phyloP scores from a whole-genome alignment of 1,140 invertebrate genomes.

The Bombus fervidus region DNA sequence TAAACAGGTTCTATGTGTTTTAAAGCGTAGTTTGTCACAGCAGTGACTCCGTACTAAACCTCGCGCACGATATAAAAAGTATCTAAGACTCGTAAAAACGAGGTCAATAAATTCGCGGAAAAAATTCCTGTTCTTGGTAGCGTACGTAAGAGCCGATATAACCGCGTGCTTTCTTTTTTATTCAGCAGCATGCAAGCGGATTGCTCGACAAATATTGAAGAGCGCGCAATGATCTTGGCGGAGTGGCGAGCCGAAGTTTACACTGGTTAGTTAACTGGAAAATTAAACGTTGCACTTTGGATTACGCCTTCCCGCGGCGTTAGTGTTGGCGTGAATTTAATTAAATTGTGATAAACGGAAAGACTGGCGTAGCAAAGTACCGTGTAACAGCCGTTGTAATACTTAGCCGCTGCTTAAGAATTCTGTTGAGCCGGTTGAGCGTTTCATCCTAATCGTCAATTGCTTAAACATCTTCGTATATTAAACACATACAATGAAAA shows the following conservation, averaged over 20 bases:
- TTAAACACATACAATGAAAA: neutral
- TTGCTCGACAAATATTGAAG: conserved; percentile 60
- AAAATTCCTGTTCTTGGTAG: neutral
- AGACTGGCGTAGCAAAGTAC: conserved; percentile 13
- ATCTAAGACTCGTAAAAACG: neutral
- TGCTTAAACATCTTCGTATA: neutral
- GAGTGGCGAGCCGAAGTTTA: conserved; percentile 32
- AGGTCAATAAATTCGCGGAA: conserved; percentile 1
- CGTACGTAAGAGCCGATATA: neutral
- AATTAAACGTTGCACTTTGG: conserved; percentile 53
- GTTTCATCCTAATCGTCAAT: neutral
- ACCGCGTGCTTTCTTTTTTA: neutral
- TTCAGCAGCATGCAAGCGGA: neutral
- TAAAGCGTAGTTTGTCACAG: neutral
- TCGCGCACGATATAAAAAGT: no score
- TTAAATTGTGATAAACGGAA: conserved; percentile 46
- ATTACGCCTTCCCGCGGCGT: conserved; percentile 7
- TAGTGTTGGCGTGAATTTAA: conserved; percentile 34
- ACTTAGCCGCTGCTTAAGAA: conserved; percentile 1
- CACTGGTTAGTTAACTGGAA: conserved; percentile 48
- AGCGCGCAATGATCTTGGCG: conserved; percentile 29
- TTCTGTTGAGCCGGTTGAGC: neutral
- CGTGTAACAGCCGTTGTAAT: neutral
- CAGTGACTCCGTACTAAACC: neutral
- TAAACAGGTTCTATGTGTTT: neutral